Base-by-base conservation (phyloP, 2,113 vertebrate species). In the Periophthalmus modestus region DNA sequence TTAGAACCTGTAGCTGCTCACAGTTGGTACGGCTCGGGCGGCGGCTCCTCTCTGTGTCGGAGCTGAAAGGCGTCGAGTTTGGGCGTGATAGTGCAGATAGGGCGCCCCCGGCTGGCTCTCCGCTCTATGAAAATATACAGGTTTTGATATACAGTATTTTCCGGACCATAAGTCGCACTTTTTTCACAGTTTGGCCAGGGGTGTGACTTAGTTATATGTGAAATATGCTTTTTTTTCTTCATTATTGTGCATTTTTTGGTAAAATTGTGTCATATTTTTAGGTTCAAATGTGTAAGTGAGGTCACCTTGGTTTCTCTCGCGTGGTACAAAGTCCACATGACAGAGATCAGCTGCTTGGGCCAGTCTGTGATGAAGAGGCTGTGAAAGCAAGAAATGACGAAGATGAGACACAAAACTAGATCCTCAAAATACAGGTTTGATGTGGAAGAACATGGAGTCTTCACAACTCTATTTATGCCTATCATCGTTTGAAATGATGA, bases 41-140 rank as follows among this genome's bases (percentile, higher is more conserved):
- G 82, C 46, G 75, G 80, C 55, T 73, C 83, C 47, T 80, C 85
- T 9, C 79, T 67, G 36, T 62, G 71, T 79, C 85, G 93, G 68
- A 85, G 88, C 58, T 92, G 86, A n/a, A 95, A 71, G 68, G 80
- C 88, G 47, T 95, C 93, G 71, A 95, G 89, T 68, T n/a, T 93
- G 92, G 67, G 86, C 91, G 61, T 92, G 92, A 73, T 93, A 94
- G 84, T 94, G 90, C 21, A 81, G 85, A 78, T 95, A 96, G 59
- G 63, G 79, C 55, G 69, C 74, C 67, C 89, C 81, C 15, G 92
- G 87, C n/a, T 58, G 88, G 87, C 69, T 89, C 14, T 28, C 59
- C 0, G 5, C 13, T 16, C 58, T 33, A 7, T 6, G 15, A 33
- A 24, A 18, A 61, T 11, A 15, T 6, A 54, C 5, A n/a, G 1